phyloP scores from a whole-genome alignment of 2,797 vertebrate species.

The Rhinella marina region DNA sequence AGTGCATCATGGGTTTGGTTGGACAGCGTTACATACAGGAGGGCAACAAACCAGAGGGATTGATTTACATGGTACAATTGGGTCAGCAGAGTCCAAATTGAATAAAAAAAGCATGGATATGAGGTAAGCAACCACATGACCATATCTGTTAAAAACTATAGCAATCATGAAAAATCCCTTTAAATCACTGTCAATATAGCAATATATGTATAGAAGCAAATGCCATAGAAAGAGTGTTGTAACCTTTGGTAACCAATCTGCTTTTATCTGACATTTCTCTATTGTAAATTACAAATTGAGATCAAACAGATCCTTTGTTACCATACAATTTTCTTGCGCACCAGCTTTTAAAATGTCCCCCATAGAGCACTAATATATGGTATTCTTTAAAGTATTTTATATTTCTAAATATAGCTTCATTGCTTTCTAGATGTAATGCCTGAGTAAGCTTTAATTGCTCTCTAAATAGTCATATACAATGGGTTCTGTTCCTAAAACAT shows the following conservation, averaged over 20 bases:
- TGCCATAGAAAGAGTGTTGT: background rate
- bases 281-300: slow-evolving; percentile 9
- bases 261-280: slow-evolving; percentile 9
- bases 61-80: no score
- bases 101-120: no score
- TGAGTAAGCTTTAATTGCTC: slow-evolving; percentile 16
- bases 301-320: background rate
- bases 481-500: background rate
- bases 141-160: no score
- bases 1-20: no score
- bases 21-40: no score
- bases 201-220: background rate
- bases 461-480: background rate
- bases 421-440: slow-evolving; percentile 6
- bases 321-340: slow-evolving; percentile 5
- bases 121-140: no score
- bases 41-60: no score
- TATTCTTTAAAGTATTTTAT: slow-evolving; percentile 22
- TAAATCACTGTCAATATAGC: background rate
- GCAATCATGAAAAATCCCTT: no score
- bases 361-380: slow-evolving; percentile 20
- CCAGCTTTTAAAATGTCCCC: slow-evolving; percentile 24
- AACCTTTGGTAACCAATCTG: background rate
- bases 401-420: slow-evolving; percentile 19
- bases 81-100: no score